phyloP scores from a whole-genome alignment of 1,140 invertebrate genomes.

The Saccostrea cuccullata region DNA sequence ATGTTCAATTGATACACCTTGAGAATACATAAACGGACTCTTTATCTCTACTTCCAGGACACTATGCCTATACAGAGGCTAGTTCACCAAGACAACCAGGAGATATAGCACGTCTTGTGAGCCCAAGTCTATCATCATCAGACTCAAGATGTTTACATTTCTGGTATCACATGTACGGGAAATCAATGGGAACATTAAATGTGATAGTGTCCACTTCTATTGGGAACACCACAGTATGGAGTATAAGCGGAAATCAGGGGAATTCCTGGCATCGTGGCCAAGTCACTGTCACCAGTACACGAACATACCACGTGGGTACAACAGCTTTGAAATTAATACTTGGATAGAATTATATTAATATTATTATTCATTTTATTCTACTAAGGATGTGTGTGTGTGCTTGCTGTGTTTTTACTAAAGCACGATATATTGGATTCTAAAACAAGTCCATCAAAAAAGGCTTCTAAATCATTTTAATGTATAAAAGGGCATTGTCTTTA shows the following conservation, averaged over 20 bases:
- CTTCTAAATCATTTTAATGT: too few relatives aligned
- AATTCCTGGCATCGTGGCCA: slow-evolving; percentile 68
- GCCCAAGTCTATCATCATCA: slow-evolving; percentile 64
- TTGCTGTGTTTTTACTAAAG: too few relatives aligned
- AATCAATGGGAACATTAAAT: slow-evolving; percentile 65
- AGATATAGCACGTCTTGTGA: slow-evolving; percentile 72
- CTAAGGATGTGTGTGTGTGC: too few relatives aligned
- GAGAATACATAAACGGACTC: too few relatives aligned
- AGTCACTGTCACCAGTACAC: slow-evolving; percentile 19
- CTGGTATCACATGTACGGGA: slow-evolving; percentile 88
- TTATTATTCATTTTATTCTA: too few relatives aligned
- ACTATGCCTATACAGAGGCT: slow-evolving; percentile 74
- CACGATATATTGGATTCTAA: too few relatives aligned
- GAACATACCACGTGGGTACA: background rate
- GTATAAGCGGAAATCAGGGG: slow-evolving; percentile 65
- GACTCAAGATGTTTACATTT: slow-evolving; percentile 78
- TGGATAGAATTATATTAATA: too few relatives aligned
- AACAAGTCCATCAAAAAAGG: too few relatives aligned
- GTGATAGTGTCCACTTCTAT: slow-evolving; percentile 77
- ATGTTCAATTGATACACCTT: too few relatives aligned
- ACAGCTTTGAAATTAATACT: too few relatives aligned
- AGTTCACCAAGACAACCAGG: slow-evolving; percentile 61
- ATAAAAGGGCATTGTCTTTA: too few relatives aligned
- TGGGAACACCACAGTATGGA: slow-evolving; percentile 68
- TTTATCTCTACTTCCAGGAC: slow-evolving; percentile 65